Conservation (phyloP, 2,797 vertebrate genomes). For the Crypturellus tataupa region DNA sequence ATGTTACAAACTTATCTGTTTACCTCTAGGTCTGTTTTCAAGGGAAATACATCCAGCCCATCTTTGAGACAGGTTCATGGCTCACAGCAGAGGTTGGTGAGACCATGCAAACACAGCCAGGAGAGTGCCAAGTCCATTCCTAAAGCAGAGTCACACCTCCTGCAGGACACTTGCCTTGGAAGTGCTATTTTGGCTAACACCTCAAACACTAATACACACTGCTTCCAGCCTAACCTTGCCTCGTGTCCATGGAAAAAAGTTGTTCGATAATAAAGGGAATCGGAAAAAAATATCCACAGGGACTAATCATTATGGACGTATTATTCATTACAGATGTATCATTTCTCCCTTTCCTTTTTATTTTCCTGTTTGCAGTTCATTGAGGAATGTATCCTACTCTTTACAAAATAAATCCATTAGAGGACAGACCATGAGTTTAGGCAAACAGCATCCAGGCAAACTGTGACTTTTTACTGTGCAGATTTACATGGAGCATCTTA, state of each 20-base stretch:
- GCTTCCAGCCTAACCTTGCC: not conserved
- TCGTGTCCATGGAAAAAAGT: not conserved
- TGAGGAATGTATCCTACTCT: not conserved
- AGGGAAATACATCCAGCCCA: not conserved
- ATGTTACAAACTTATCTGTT: not conserved
- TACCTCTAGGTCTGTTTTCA: not conserved
- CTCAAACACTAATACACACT: not conserved
- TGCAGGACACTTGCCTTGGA: not conserved
- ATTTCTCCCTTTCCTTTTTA: not conserved
- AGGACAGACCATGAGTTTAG: not conserved
- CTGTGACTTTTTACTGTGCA: not conserved
- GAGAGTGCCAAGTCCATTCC: not conserved
- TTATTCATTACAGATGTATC: not conserved
- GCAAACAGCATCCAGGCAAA: not conserved
- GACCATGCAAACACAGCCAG: not conserved
- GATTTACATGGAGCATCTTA: not conserved
- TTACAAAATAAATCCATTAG: not conserved
- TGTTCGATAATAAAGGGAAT: not conserved
- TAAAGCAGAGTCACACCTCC: not conserved
- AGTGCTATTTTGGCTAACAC: not conserved
- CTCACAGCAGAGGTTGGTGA: not conserved
- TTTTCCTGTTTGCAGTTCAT: not conserved
- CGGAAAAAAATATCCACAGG: not conserved
- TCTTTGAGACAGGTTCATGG: not conserved
- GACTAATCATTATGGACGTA: not conserved